Evolutionary conservation across 2,888 invertebrate genomes (phyloP).

Genomic region (Sarcophaga subvicina): DNA sequence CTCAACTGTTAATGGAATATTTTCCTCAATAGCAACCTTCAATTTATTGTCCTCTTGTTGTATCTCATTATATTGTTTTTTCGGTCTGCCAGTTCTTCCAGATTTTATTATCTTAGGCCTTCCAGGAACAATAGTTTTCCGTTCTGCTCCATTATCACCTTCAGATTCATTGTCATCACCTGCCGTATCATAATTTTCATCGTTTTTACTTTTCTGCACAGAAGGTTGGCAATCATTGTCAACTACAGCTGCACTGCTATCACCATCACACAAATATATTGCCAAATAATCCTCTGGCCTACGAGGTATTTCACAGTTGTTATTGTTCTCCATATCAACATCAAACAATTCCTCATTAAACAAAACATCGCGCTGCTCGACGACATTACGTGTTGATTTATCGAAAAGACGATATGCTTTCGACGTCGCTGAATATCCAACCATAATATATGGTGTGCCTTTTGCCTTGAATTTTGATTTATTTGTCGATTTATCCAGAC

Average conservation of each 20-base stretch:
- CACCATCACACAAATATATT: neutral
- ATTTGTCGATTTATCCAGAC: neutral
- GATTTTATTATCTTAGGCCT: neutral
- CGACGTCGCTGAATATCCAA: slow-evolving; percentile 15
- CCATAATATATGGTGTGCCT: slow-evolving; percentile 1
- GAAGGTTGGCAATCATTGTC: neutral
- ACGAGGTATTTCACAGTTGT: neutral
- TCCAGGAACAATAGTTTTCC: neutral
- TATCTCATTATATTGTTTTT: slow-evolving; percentile 3
- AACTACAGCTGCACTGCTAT: neutral
- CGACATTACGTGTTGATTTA: neutral
- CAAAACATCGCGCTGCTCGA: slow-evolving; percentile 19
- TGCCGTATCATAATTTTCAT: slow-evolving; percentile 36
- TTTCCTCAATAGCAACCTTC: slow-evolving; percentile 6
- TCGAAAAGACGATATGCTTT: slow-evolving; percentile 24
- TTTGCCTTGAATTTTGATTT: no score
- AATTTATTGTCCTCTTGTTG: neutral
- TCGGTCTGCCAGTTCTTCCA: neutral
- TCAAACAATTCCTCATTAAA: neutral
- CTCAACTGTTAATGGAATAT: slow-evolving; percentile 21
- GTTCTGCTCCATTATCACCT: neutral
- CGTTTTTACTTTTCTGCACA: neutral
- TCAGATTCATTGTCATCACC: no score
- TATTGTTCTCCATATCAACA: neutral
- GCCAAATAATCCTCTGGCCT: slow-evolving; percentile 2